These are phyloP conservation scores for Enteromius afrohamiltoni DNA, from an alignment of 2,797 vertebrate genomes.

Conservation along the genomic window DNA sequence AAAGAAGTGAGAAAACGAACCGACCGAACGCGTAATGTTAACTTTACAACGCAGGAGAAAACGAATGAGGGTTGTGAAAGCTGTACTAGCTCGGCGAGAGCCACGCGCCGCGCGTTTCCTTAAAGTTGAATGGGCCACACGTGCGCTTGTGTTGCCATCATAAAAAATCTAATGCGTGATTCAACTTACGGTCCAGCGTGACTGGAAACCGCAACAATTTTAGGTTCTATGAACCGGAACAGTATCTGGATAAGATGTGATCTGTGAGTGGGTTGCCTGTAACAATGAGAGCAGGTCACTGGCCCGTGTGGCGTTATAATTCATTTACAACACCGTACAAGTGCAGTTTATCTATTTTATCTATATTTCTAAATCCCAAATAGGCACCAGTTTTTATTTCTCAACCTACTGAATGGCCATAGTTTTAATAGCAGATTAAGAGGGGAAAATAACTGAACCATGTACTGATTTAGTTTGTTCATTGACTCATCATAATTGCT, in stretches of 20 bases:
- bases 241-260: background rate
- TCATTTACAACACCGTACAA: background rate
- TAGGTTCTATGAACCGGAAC: background rate
- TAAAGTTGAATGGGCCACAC: slow-evolving; percentile 38
- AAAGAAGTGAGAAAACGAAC: background rate
- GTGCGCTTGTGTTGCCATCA: slow-evolving; percentile 36
- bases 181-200: background rate
- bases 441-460: background rate
- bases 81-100: slow-evolving; percentile 1
- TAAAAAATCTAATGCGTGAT: background rate
- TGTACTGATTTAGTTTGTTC: background rate
- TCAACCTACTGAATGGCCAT: background rate
- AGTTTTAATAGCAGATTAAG: background rate
- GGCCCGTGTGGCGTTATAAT: background rate
- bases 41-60: background rate
- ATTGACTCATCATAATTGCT: background rate
- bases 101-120: slow-evolving; percentile 12
- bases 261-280: background rate
- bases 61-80: background rate
- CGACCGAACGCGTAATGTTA: background rate
- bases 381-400: background rate
- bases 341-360: too few relatives aligned
- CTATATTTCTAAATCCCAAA: background rate
- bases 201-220: background rate
- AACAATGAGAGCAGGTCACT: background rate